Evolutionary conservation across 2,797 vertebrate species (phyloP).

Genomic region (Pseudochaenichthys georgianus): DNA sequence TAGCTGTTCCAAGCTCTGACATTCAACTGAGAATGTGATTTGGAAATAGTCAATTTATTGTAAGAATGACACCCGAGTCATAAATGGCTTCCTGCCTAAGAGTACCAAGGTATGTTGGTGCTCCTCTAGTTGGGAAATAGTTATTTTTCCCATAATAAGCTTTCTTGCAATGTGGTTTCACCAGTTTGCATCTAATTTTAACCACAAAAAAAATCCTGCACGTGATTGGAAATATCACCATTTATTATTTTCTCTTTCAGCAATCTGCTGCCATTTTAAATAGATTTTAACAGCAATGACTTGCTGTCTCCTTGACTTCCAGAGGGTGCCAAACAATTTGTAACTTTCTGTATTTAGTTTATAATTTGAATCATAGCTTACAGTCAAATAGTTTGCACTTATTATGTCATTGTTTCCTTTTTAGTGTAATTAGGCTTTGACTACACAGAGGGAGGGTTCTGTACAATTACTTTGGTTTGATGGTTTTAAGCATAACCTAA

Average conservation of each 20-base stretch:
- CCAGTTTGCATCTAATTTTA: neutral
- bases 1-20: slow-evolving; percentile 57
- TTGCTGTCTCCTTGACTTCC: neutral
- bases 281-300: neutral
- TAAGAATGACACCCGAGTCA: neutral
- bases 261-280: neutral
- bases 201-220: neutral
- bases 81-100: neutral
- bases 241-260: neutral
- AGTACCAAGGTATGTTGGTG: neutral
- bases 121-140: slow-evolving; percentile 41
- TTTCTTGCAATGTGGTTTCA: slow-evolving; percentile 18
- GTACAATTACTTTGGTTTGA: neutral
- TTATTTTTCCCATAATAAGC: slow-evolving; percentile 5
- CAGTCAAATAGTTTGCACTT: neutral
- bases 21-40: slow-evolving; percentile 45
- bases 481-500: neutral
- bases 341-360: neutral
- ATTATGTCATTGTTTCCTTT: neutral
- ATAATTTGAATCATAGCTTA: neutral
- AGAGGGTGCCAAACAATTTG: neutral
- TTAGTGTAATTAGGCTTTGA: neutral
- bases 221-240: neutral
- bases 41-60: slow-evolving; percentile 81
- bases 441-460: neutral